These are phyloP conservation scores for Drosophila merina DNA, from an alignment of 2,888 invertebrate species.

Conservation along the genomic window DNA sequence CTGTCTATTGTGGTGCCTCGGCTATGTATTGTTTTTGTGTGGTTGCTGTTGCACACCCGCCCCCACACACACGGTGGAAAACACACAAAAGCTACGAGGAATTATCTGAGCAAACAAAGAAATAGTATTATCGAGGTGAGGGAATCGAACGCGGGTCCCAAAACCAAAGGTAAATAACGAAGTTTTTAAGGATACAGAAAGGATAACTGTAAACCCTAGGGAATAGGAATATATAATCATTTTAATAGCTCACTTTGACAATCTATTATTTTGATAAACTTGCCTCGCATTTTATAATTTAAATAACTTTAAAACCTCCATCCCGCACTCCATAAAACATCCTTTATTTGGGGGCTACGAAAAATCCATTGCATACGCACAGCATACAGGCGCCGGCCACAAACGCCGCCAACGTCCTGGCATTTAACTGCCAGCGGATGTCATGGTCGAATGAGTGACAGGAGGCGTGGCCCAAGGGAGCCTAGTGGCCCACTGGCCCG, in stretches of 20 bases:
- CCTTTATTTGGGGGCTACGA: neutral
- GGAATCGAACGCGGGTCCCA: neutral
- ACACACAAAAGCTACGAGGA: neutral
- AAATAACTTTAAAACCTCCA: neutral
- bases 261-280: no score
- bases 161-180: neutral
- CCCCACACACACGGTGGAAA: no score
- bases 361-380: constrained; percentile 18
- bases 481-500: neutral
- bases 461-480: constrained; percentile 21
- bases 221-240: neutral
- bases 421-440: constrained; percentile 46
- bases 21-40: constrained; percentile 17
- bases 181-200: neutral
- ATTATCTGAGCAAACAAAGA: constrained; percentile 30
- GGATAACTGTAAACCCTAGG: neutral
- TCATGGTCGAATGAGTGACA: constrained; percentile 43
- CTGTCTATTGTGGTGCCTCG: constrained; percentile 29
- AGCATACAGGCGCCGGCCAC: constrained; percentile 34
- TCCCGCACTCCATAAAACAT: neutral
- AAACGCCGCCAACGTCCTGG: constrained; percentile 40
- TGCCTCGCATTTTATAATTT: neutral
- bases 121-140: neutral
- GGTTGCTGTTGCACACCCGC: neutral
- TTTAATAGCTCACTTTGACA: neutral